Evolutionary conservation across 2,797 vertebrate genomes (phyloP).

Genomic region (Gymnocypris eckloni): DNA sequence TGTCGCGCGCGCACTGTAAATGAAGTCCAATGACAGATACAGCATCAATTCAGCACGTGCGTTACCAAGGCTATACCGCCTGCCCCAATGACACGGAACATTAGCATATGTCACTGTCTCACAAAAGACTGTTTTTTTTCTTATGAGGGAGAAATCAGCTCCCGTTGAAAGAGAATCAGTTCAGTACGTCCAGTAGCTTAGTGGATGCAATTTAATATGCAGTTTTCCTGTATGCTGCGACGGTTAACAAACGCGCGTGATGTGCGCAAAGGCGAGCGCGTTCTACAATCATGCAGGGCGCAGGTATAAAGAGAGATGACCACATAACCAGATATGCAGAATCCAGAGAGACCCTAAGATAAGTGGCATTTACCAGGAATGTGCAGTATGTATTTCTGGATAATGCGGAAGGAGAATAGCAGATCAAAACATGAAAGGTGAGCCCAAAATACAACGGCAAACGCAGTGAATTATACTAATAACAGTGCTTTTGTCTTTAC

Average conservation of each 20-base stretch:
- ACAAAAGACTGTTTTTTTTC: slow-evolving; percentile 50
- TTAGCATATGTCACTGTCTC: slow-evolving; percentile 60
- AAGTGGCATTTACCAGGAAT: slow-evolving; percentile 37
- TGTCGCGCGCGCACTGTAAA: slow-evolving; percentile 39
- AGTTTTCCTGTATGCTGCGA: slow-evolving; percentile 35
- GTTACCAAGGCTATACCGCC: slow-evolving; percentile 39
- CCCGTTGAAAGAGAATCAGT: slow-evolving; percentile 36
- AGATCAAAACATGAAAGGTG: slow-evolving; percentile 45
- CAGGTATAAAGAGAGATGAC: slow-evolving; percentile 40
- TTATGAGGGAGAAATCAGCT: slow-evolving; percentile 38
- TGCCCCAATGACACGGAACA: slow-evolving; percentile 52
- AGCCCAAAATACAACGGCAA: slow-evolving; percentile 13
- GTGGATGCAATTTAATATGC: slow-evolving; percentile 42
- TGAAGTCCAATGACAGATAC: slow-evolving; percentile 38
- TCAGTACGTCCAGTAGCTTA: slow-evolving; percentile 18
- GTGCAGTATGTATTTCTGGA: slow-evolving; percentile 36
- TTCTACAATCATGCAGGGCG: slow-evolving; percentile 4
- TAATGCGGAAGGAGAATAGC: slow-evolving; percentile 44
- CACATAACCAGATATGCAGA: slow-evolving; percentile 37
- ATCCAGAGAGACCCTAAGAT: slow-evolving; percentile 25
- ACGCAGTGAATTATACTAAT: slow-evolving; percentile 4
- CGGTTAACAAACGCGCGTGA: slow-evolving; percentile 28
- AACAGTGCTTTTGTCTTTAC: background rate
- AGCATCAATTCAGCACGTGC: slow-evolving; percentile 45
- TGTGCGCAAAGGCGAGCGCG: slow-evolving; percentile 27